These are phyloP conservation scores for Venusia cambrica DNA, from an alignment of 2,888 invertebrate genomes.

Conservation along the genomic window DNA sequence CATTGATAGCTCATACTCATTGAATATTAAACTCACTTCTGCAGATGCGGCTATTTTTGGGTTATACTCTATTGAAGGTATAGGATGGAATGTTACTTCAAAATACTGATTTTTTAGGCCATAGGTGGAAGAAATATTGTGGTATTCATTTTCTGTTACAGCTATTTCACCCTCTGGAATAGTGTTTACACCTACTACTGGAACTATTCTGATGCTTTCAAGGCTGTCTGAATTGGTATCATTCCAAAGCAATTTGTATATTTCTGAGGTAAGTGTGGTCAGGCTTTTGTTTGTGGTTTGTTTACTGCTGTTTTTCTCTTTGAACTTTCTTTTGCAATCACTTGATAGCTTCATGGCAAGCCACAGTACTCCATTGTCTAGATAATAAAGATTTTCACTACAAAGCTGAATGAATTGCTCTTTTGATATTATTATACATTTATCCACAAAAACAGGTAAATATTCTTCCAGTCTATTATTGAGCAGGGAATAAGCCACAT, in stretches of 20 bases:
- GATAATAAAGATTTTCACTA: slow-evolving; percentile 69
- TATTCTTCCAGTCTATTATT: slow-evolving; percentile 50
- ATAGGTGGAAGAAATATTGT: slow-evolving; percentile 54
- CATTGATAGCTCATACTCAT: slow-evolving; percentile 66
- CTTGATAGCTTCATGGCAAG: slow-evolving; percentile 55
- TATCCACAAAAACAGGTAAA: slow-evolving; percentile 50
- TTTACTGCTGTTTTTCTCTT: slow-evolving; percentile 34
- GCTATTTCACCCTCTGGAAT: slow-evolving; percentile 48
- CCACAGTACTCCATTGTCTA: slow-evolving; percentile 71
- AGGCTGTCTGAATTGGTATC: slow-evolving; percentile 37
- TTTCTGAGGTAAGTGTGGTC: slow-evolving; percentile 56
- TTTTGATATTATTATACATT: slow-evolving; percentile 63
- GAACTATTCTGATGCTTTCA: slow-evolving; percentile 59
- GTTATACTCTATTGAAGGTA: slow-evolving; percentile 56
- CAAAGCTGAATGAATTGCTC: slow-evolving; percentile 63
- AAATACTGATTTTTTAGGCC: slow-evolving; percentile 45
- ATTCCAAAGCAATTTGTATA: slow-evolving; percentile 63
- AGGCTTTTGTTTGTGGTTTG: slow-evolving; percentile 48
- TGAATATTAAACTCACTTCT: slow-evolving; percentile 61
- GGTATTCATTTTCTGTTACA: slow-evolving; percentile 59
- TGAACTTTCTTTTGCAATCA: slow-evolving; percentile 47
- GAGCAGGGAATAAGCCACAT: slow-evolving; percentile 43
- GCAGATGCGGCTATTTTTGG: slow-evolving; percentile 66
- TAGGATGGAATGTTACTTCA: slow-evolving; percentile 58
- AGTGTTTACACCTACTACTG: slow-evolving; percentile 55